Evolutionary conservation across 1,140 invertebrate genomes (phyloP), one percentile per base, ranked within the genome.

Genomic region (Drosophila orena): DNA sequence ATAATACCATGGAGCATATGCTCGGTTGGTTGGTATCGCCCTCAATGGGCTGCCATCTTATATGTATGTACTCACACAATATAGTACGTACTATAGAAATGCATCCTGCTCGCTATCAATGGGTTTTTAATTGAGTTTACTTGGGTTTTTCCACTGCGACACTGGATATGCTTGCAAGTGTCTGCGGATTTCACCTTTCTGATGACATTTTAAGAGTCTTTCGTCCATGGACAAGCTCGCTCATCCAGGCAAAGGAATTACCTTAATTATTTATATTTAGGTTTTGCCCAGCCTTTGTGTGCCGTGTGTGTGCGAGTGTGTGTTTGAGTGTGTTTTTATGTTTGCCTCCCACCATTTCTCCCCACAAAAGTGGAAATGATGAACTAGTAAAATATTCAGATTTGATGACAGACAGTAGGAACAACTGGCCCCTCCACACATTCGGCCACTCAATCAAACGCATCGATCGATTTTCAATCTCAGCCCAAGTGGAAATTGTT

Each of bases 191-290:
- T 22, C 53, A 15, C 53, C 22, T 22, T 34, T 11, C 20, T 65
- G 54, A 30, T 57, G 53, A 30, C 43, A 65, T 70, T 54, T 64
- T 56, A 24, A 64, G 44, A 35, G 55, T 38, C 54, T 7, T 24
- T 38, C 15, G 15, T 38, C 4, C 30, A 20, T 35, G 46, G 17
- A 50, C 40, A 46, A 34, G 27, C 22, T 54, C 11, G 24, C 38
- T 59, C n/a, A 44, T 7, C 20, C 14, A 35, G 3, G 24, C 2
- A 50, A 22, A 14, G 57, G 49, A 53, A 52, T 77, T 62, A 42
- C 38, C 44, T 70, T 77, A 64, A 77, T 77, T 71, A 77, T 71
- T 77, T 77, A 77, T 77, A 64, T 77, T 77, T 58, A 70, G 57
- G 38, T 34, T 57, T 20, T 47, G 46, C 6, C 46, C 22, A 20